Conservation (phyloP, 2,888 invertebrate species). For the Gerris lacustris region DNA sequence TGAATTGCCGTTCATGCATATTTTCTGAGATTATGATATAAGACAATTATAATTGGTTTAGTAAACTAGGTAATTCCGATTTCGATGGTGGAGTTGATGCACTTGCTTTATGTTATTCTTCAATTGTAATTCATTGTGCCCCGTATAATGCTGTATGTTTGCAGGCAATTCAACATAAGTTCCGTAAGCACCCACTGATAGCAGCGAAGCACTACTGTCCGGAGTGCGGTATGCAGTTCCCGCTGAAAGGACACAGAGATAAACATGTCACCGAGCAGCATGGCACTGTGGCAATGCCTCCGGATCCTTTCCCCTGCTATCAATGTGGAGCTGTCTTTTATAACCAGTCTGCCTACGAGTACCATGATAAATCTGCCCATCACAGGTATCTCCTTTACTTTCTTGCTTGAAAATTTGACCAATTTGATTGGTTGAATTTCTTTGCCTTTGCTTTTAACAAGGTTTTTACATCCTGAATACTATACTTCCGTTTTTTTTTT, state of each 20-base stretch:
- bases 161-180: constrained; percentile 52
- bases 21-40: too few species aligned
- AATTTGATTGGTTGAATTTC: too few species aligned
- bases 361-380: constrained; percentile 44
- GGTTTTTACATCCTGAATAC: too few species aligned
- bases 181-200: constrained; percentile 50
- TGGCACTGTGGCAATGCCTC: constrained; percentile 23
- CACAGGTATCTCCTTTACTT: constrained; percentile 35
- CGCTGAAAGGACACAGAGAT: constrained; percentile 48
- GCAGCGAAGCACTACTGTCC: constrained; percentile 52
- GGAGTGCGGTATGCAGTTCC: constrained; percentile 56
- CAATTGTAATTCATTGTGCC: too few species aligned
- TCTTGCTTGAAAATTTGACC: too few species aligned
- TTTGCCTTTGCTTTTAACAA: too few species aligned
- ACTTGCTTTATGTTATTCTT: too few species aligned
- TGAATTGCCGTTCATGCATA: too few species aligned
- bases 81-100: too few species aligned
- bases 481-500: too few species aligned
- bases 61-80: too few species aligned
- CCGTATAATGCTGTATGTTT: not conserved
- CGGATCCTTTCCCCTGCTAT: constrained; percentile 39
- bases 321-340: constrained; percentile 47
- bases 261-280: constrained; percentile 45
- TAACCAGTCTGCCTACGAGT: constrained; percentile 44
- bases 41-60: too few species aligned